phyloP scores from a whole-genome alignment of 2,113 vertebrate genomes.

The Chrysochloris asiatica region DNA sequence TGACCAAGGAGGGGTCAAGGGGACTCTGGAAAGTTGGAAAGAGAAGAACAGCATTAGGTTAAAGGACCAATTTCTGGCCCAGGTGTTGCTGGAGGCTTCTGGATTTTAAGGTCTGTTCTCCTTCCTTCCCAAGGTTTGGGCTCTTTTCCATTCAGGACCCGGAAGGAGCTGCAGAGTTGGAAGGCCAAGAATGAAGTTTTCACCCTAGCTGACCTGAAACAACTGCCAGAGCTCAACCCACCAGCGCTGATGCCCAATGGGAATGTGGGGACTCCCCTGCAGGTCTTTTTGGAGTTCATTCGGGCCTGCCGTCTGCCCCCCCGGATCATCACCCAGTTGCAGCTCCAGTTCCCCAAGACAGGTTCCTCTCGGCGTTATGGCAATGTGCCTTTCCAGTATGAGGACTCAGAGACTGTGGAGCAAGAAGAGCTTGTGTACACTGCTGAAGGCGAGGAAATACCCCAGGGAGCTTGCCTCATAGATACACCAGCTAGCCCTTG shows the following conservation, averaged over 20 bases:
- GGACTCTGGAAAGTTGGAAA: constrained; percentile 15
- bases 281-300: constrained; percentile 94
- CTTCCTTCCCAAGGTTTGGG: constrained; percentile 77
- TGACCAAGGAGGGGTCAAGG: background rate
- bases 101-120: constrained; percentile 32
- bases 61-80: background rate
- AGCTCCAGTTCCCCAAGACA: constrained; percentile 92
- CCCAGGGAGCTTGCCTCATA: background rate
- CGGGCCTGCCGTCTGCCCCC: constrained; percentile 94
- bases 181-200: constrained; percentile 79
- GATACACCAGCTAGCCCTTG: background rate
- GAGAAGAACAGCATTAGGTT: background rate
- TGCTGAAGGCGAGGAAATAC: constrained; percentile 90
- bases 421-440: constrained; percentile 91
- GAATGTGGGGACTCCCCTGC: constrained; percentile 94
- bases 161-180: constrained; percentile 83
- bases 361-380: constrained; percentile 92
- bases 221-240: constrained; percentile 92
- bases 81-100: background rate
- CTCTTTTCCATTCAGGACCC: constrained; percentile 84
- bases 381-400: constrained; percentile 93
- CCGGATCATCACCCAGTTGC: constrained; percentile 90
- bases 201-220: constrained; percentile 85
- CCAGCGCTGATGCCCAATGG: constrained; percentile 93
- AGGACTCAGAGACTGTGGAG: constrained; percentile 77